phyloP scores from a whole-genome alignment of 2,797 vertebrate genomes.

The Halcyon smyrnensis region DNA sequence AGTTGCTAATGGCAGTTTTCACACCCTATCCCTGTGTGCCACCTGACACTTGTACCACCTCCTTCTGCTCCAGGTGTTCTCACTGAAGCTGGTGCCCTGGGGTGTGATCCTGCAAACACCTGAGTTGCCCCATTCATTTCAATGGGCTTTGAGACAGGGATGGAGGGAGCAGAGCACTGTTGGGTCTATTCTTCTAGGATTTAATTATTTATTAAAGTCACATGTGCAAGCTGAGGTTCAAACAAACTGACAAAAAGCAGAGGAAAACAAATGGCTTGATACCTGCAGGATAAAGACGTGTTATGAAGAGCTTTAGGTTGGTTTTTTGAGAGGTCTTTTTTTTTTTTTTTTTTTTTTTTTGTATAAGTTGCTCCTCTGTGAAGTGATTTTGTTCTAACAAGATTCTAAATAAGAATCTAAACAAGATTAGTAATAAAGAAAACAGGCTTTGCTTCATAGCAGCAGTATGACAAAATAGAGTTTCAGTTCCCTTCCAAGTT shows the following conservation, averaged over 20 bases:
- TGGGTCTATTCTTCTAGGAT: background rate
- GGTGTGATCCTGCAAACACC: background rate
- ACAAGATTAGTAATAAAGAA: background rate
- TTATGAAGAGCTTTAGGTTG: background rate
- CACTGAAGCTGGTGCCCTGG: background rate
- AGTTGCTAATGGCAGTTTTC: background rate
- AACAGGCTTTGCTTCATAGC: background rate
- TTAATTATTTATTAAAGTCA: background rate
- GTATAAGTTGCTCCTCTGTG: background rate
- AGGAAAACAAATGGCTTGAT: background rate
- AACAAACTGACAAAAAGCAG: background rate
- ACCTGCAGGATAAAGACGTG: background rate
- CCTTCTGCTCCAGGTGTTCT: background rate
- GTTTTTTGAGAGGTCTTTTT: background rate
- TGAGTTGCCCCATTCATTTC: background rate
- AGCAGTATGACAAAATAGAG: background rate
- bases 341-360: background rate
- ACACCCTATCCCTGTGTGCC: background rate
- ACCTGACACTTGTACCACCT: background rate
- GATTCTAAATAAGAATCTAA: background rate
- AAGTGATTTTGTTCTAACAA: constrained; percentile 28
- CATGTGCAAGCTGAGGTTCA: background rate
- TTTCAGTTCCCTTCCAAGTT: constrained; percentile 27
- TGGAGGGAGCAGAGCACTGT: background rate
- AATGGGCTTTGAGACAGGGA: background rate